phyloP scores from a whole-genome alignment of 2,888 invertebrate species.

The Capitulum mitella region DNA sequence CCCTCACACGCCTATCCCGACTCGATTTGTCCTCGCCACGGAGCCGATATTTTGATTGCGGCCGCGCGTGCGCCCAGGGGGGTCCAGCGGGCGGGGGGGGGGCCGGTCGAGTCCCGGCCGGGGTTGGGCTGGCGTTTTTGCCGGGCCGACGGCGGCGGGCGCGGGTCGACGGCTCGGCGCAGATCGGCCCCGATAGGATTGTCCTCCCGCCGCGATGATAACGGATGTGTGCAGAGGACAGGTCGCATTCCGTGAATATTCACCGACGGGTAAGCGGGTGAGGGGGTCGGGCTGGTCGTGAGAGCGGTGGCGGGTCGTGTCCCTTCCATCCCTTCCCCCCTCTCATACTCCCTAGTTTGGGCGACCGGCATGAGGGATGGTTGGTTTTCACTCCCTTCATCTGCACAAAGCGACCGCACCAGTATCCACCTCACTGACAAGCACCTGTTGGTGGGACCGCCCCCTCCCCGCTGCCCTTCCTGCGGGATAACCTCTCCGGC shows the following conservation, averaged over 20 bases:
- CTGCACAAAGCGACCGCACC: too few species aligned
- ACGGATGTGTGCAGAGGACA: slow-evolving; percentile 15
- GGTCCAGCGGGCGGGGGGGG: neutral
- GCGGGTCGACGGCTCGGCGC: neutral
- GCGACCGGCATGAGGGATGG: too few species aligned
- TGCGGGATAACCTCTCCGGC: neutral
- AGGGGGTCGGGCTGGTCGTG: neutral
- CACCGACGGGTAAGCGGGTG: neutral
- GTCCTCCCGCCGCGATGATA: slow-evolving; percentile 2
- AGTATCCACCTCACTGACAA: too few species aligned
- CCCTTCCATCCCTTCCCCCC: neutral
- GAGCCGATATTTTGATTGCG: slow-evolving; percentile 21
- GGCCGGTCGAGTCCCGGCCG: neutral
- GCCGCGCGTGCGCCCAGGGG: neutral
- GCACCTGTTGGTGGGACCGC: too few species aligned
- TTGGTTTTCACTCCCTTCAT: neutral
- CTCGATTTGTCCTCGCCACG: neutral
- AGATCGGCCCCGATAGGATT: neutral
- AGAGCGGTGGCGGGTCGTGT: neutral
- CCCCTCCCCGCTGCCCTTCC: neutral
- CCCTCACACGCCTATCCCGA: neutral
- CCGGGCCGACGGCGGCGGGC: neutral
- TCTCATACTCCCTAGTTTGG: too few species aligned
- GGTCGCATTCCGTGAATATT: slow-evolving; percentile 17
- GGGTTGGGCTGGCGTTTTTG: slow-evolving; percentile 1